Base-by-base conservation (phyloP, 2,888 invertebrate genomes). In the Clepsis dumicolana region DNA sequence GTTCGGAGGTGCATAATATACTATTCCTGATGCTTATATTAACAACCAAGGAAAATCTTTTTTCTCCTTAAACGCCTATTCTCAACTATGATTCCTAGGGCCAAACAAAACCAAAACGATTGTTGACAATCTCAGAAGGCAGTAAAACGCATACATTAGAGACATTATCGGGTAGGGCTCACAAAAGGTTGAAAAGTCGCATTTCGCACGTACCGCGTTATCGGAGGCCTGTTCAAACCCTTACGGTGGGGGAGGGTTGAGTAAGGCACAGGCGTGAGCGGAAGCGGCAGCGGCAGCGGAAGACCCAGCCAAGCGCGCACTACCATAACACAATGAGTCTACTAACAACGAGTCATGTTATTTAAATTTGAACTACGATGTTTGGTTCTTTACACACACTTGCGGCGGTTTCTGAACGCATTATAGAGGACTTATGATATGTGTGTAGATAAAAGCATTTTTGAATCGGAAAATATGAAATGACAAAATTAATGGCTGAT, bases 141-240 rank as follows among this genome's bases (percentile, higher is more conserved):
- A 54, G 66, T 56, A 56, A 65, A 56, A 35, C 65, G 88, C 89
- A 90, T 90, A 90, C 87, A 88, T 91, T 87, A 85, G 80, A 78
- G 80, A 85, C 86, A 91, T 92, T 91, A 92, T 91, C 91, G 85
- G 80, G 82, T 84, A 81, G 83, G 82, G 73, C 82, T 87, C 83
- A 91, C 92, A 91, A 92, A 92, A 92, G 92, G 91, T 88, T 91
- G 91, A 90, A 91, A 92, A 92, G 92, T 92, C 89, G 87, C 89
- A 84, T 85, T 89, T 87, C 82, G 88, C 91, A 91, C 91, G 91
- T 90, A 90, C 88, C 89, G 83, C 83, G 81, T 87, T 91, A 91
- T 91, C 91, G 86, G 77, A 77, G 85, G 81, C 80, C 85, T 89
- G 89, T 82, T 80, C 84, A 80, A 86, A 88, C 91, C 91, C 91